Base-by-base conservation (phyloP, 2,797 vertebrate species). In the Hozukius guyotensis region DNA sequence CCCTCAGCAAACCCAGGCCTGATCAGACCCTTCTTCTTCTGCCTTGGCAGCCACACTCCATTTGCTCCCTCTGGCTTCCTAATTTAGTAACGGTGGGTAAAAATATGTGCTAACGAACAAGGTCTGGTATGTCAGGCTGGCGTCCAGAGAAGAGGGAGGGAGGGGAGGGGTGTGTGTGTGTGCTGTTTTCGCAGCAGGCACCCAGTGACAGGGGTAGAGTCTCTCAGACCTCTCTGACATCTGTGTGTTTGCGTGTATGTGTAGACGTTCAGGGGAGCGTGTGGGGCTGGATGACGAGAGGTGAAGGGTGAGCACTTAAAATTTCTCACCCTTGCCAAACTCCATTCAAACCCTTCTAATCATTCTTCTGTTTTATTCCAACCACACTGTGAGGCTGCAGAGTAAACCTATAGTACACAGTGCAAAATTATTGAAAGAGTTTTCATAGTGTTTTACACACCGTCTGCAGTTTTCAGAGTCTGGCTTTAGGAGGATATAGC, bases 21-120 rank as follows among this genome's bases (percentile, higher is more conserved):
- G 92, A 94, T 95, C 95, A 95, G 94, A 93, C 91, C 94, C 94
- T 95, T 95, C 92, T 92, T 95, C 91, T 94, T 95, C 94, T 96
- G 87, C 93, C 95, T 96, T 96, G 95, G 96, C 96, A 96, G 94
- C 90, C 90, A 79, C 90, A 90, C 94, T 90, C 88, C 89, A 91
- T 93, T 93, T 95, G 95, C 96, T 95, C 96, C 91, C 95, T 94
- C 95, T 91, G 93, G 95, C 96, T 97, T 97, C 97, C 97, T 98
- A 97, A 97, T 98, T 99, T 98, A 98, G 97, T 97, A 97, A 97
- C 97, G 95, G 82, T 94, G 95, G 94, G 94, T 97, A 97, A 97
- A 98, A 97, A 97, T 97, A 96, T 95, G 95, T 91, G 80, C 95
- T 94, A 96, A 96, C 94, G 89, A 95, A 97, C 89, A 96, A 97